Evolutionary conservation across 2,113 vertebrate species (phyloP).

Genomic region (Ophthalmolycus amberensis): DNA sequence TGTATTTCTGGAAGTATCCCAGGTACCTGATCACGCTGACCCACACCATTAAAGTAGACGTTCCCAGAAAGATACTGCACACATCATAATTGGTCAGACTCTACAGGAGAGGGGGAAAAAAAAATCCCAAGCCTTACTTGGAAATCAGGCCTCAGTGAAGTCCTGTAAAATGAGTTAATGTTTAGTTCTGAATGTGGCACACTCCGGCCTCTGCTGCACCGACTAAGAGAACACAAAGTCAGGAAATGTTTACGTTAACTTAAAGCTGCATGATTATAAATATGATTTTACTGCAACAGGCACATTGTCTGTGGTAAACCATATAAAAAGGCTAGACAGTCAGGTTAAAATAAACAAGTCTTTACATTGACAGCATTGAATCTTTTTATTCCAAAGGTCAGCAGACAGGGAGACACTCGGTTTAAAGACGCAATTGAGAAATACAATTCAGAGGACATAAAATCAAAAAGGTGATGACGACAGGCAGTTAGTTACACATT

Average conservation of each 20-base stretch:
- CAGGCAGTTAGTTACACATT: neutral
- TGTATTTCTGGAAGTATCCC: conserved; percentile 97
- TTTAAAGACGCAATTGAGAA: too few relatives aligned
- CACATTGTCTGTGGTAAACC: neutral
- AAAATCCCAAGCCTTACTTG: neutral
- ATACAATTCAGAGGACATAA: neutral
- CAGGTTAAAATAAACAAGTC: conserved; percentile 23
- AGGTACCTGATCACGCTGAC: conserved; percentile 96
- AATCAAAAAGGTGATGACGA: neutral
- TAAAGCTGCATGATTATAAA: neutral
- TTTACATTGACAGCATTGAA: neutral
- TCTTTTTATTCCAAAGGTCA: conserved; percentile 46
- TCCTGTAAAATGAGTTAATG: neutral
- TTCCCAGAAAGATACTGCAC: conserved; percentile 97
- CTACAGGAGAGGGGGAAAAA: conserved; percentile 67
- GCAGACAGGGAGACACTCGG: neutral
- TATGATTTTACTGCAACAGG: neutral
- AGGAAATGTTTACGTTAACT: neutral
- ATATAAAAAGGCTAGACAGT: conserved; percentile 4
- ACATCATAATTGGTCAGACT: conserved; percentile 93
- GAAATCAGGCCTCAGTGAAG: neutral
- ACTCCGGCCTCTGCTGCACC: neutral
- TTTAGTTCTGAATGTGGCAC: neutral
- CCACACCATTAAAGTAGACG: conserved; percentile 94
- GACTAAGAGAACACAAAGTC: neutral